Evolutionary conservation across 2,888 invertebrate species (phyloP), one percentile per base, ranked within the genome.

Genomic region (Malacosoma neustria): DNA sequence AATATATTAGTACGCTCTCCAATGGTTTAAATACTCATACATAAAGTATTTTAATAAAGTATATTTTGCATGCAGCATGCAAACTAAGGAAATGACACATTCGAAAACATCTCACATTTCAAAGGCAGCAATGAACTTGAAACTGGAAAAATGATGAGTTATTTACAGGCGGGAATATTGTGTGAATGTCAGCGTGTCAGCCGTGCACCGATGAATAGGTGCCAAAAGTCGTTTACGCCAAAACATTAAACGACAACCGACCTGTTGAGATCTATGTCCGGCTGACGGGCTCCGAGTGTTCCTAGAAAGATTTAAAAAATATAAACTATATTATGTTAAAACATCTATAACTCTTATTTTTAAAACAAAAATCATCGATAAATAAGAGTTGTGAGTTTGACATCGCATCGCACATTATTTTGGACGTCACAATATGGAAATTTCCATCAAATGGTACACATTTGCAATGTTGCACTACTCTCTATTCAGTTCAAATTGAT

Each of bases 221-320:
- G 65, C 64, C 64, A 64, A 63, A 56, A 30, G 45, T 39, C 50
- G 39, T 54, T n/a, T n/a, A 41, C 59, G 61, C 56, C 55, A 54
- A 40, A 40, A 36, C 43, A 22, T 22, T 7, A 22, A 22, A n/a
- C n/a, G n/a, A n/a, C n/a, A n/a, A 71, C 75, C 54, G 45, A 81
- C 81, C 80, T 80, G 74, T 77, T 76, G 61, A 72, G 63, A 48
- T 75, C 72, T 58, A 68, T 61, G 43, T 72, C 65, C 54, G 68
- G 51, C 40, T 69, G 63, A 46, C 63, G 65, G 45, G 69, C 70
- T 54, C 51, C 60, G 39, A 68, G 54, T 49, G 56, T 60, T 56
- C 74, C 81, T 81, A 47, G 38, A 69, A 71, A 47, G 60, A 61
- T 38, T 42, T 41, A 30, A 38, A 41, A 41, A 30, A 1, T 4